These are phyloP conservation scores for Julus scanicus DNA, from an alignment of 2,888 invertebrate genomes.

Conservation along the genomic window DNA sequence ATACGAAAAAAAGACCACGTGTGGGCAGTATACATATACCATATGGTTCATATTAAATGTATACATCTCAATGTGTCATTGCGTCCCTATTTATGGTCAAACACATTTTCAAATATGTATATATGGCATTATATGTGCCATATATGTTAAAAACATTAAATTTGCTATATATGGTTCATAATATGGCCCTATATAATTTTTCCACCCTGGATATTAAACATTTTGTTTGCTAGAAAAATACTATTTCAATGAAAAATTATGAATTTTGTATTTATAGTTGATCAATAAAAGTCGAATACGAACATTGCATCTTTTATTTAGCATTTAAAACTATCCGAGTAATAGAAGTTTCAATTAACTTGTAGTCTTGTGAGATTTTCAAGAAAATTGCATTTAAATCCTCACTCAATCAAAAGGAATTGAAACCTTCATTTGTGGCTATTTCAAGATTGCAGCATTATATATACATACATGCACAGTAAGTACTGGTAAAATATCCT, in stretches of 20 bases:
- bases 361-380: background rate
- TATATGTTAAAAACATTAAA: too few relatives aligned
- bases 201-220: background rate
- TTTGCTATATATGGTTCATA: too few relatives aligned
- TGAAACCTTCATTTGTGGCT: background rate
- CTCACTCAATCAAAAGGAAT: background rate
- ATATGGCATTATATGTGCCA: too few relatives aligned
- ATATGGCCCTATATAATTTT: background rate
- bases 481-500: background rate
- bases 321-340: background rate
- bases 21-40: too few relatives aligned
- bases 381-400: background rate
- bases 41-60: too few relatives aligned
- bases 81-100: too few relatives aligned
- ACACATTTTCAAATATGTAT: too few relatives aligned
- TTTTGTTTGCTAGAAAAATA: background rate
- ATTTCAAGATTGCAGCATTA: too few relatives aligned
- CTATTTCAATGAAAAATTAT: background rate
- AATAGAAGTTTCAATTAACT: background rate
- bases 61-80: too few relatives aligned
- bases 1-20: too few relatives aligned
- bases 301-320: background rate
- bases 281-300: background rate
- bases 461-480: too few relatives aligned
- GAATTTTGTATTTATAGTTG: too few relatives aligned